Evolutionary conservation across 2,888 invertebrate genomes (phyloP).

Genomic region (Chelonus formosanus): DNA sequence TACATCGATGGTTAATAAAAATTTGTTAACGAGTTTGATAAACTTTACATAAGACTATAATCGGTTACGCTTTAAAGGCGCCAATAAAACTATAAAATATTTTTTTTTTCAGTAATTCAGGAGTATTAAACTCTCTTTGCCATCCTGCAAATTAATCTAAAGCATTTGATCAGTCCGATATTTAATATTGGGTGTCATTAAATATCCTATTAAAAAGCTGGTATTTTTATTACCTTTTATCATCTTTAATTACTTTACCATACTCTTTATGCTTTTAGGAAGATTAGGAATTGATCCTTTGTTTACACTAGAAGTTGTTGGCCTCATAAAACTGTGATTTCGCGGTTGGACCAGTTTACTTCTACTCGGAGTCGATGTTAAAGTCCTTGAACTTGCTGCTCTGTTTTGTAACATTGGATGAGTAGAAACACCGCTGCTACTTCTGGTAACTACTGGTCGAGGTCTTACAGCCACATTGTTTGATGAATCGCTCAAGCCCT

Average conservation of each 20-base stretch:
- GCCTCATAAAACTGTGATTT: constrained; percentile 79
- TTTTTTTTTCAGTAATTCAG: no score
- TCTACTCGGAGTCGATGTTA: constrained; percentile 48
- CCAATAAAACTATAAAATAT: no score
- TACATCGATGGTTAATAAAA: constrained; percentile 16
- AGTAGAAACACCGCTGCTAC: constrained; percentile 64
- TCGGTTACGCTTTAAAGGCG: no score
- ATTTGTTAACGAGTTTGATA: background rate
- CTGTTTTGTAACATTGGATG: constrained; percentile 48
- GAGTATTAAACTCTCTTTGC: no score
- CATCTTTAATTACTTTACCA: constrained; percentile 48
- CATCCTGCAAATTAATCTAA: constrained; percentile 7
- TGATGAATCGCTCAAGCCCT: background rate
- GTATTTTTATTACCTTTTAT: no score
- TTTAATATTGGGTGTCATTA: no score
- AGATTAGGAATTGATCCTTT: constrained; percentile 68
- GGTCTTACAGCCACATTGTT: constrained; percentile 37
- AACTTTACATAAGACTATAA: background rate
- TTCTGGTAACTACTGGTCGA: constrained; percentile 57
- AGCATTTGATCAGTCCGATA: constrained; percentile 25
- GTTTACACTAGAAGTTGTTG: constrained; percentile 84
- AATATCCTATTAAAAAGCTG: no score
- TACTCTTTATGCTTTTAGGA: constrained; percentile 59
- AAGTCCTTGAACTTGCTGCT: constrained; percentile 37
- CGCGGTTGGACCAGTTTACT: constrained; percentile 55